These are phyloP conservation scores for Syngnathoides biaculeatus DNA, from an alignment of 2,113 vertebrate species.

Conservation along the genomic window DNA sequence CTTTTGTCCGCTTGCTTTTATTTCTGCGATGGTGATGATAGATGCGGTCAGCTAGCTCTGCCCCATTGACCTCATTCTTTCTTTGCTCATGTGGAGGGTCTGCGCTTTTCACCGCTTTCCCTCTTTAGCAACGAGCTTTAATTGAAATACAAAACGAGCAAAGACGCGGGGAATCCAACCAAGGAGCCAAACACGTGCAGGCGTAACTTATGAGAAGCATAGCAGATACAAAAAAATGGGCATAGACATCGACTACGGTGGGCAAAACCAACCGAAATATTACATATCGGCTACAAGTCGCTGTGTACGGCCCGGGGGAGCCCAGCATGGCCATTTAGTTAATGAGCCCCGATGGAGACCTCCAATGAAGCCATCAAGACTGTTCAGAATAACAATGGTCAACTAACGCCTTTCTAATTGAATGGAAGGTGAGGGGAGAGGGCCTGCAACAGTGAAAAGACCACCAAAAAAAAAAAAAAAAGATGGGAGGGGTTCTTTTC, in stretches of 20 bases:
- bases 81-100: constrained; percentile 38
- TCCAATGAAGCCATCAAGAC: constrained; percentile 80
- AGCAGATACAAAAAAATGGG: neutral
- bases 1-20: constrained; percentile 62
- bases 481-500: constrained; percentile 54
- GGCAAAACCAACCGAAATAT: constrained; percentile 37
- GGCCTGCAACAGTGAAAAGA: constrained; percentile 64
- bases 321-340: constrained; percentile 73
- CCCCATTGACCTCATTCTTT: constrained; percentile 66
- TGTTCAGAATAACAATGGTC: constrained; percentile 78
- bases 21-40: constrained; percentile 65
- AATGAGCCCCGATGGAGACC: constrained; percentile 76
- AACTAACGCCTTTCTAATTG: constrained; percentile 79
- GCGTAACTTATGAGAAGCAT: neutral
- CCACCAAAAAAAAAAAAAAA: constrained; percentile 49
- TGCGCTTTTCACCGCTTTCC: constrained; percentile 30
- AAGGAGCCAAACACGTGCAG: neutral
- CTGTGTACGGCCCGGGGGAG: constrained; percentile 48
- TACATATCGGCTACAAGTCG: constrained; percentile 43
- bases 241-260: constrained; percentile 22
- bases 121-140: constrained; percentile 27
- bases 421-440: constrained; percentile 70
- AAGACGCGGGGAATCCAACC: constrained; percentile 5
- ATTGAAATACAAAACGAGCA: constrained; percentile 11
- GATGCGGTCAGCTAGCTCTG: constrained; percentile 65